Evolutionary conservation across 53 echinoderm and acorn worm genomes (phyloP).

Genomic region (Zoroaster sp.): DNA sequence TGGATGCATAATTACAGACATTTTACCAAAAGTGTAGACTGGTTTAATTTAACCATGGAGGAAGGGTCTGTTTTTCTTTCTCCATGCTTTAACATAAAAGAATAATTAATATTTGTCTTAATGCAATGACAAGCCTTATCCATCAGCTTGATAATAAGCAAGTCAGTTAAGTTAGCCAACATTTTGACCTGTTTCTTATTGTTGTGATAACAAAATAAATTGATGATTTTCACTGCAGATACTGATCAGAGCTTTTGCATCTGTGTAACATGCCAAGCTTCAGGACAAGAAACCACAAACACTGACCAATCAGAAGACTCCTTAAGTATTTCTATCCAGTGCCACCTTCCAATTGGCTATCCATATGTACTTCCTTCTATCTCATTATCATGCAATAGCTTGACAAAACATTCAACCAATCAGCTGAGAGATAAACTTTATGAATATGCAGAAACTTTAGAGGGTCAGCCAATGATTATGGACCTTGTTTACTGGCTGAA

Average conservation of each 20-base stretch:
- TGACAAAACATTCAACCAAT: conserved; percentile 43
- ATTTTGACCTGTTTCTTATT: no score
- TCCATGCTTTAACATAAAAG: no score
- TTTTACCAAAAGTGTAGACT: no score
- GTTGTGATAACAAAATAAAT: neutral
- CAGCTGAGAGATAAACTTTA: conserved; percentile 35
- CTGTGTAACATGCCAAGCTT: neutral
- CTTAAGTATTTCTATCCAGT: conserved; percentile 9
- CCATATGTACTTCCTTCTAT: conserved; percentile 43
- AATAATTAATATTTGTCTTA: no score
- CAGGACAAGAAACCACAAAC: neutral
- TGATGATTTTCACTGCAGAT: neutral
- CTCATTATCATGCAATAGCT: conserved; percentile 36
- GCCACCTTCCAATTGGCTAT: conserved; percentile 37
- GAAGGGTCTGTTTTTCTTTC: neutral
- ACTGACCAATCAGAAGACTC: neutral
- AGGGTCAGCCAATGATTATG: conserved; percentile 82
- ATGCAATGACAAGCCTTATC: no score
- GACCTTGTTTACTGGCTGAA: conserved; percentile 81
- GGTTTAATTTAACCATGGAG: no score
- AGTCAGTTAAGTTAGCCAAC: no score
- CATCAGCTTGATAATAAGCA: no score
- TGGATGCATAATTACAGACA: no score
- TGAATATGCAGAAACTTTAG: conserved; percentile 39
- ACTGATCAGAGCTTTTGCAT: conserved; percentile 5